Base-by-base conservation (phyloP, 64 coral and sea anemone species). In the Montipora foliosa region DNA sequence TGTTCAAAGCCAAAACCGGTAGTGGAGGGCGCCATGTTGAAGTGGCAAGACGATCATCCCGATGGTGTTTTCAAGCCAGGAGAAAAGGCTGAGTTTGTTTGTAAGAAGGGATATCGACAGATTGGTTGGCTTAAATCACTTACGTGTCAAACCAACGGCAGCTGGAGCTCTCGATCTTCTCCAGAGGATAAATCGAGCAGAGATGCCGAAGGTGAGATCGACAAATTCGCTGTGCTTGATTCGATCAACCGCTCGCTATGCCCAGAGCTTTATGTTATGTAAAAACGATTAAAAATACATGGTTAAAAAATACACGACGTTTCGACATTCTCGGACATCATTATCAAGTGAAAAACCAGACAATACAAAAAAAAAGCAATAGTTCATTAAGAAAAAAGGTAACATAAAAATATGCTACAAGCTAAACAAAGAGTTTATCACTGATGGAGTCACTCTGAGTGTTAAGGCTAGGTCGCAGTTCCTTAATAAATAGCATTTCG, bases 31-130 rank as follows among this genome's bases (percentile, higher is more conserved):
- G 44, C 81, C 21, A 8, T 44, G 61, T 47, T 84, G 37, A 84
- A 84, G 61, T 84, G 58, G 81, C 60, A 44, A 47, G 11, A 13
- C 3, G 15, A 12, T 67, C 13, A 13, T 16, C 17, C 62, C n/a
- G 44, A 84, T 5, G 64, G 57, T 13, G 61, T 84, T 47, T 84
- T 84, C 20, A 12, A 44, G 8, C 81, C 81, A 5, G 81, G 81
- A 84, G 81, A 84, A 46, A 84, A 84, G 14, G 81, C 59, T 84
- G 81, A 67, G 67, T 84, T 84, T 46, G 60, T 84, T 84, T 84
- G 81, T 15, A 84, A 67, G 1, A 15, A 68, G 67, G 81, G 81
- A 68, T 84, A 66, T 68, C 81, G 81, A 5, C 81, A 84, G 16
- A 20, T 67, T 7, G 81, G 81, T 13, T 84, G 59, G 81, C 37